Evolutionary conservation across 2,888 invertebrate genomes (phyloP), one percentile per base, ranked within the genome.

Genomic region (Noctua janthina): DNA sequence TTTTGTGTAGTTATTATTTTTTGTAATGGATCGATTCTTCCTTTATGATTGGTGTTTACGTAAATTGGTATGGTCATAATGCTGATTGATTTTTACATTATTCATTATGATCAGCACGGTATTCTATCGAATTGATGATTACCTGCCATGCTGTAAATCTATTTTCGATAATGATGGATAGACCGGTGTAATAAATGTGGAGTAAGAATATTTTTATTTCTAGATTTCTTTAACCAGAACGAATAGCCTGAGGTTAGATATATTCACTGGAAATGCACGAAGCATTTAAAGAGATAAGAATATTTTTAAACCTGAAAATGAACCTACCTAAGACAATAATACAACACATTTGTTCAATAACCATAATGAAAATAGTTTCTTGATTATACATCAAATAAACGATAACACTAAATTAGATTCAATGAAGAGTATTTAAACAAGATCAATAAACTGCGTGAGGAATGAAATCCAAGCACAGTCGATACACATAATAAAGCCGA

Each of bases 1-100:
- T 92, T 91, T 92, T 88, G 91, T 90, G 85, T 90, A 89, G 91
- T 91, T 90, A 87, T 90, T 88, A 89, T 90, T 90, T 90, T 89
- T 86, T 84, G 83, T 89, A 89, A 91, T 90, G 85, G 89, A 89
- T 90, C 84, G 89, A 84, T 75, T 90, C 82, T 84, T 79, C 73
- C 82, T 83, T 74, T 85, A 84, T 89, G 88, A 88, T 86, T 83
- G 86, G 86, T 89, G 87, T 90, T 90, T 87, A 87, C 76, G 89
- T 89, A 90, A 89, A 89, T 89, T 89, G 89, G 85, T 84, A 68
- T 82, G 29, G 87, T 79, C 76, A 79, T 87, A 82, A 84, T 87
- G 46, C 74, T 85, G 90, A 89, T 90, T 89, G 89, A 88, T 87
- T 90, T 90, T 88, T 73, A 89, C 78, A 89, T 90, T 89, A 88